A percentile compares a stretch with the other conserved stretches of the same genome.
Evolutionary conservation across 2,888 invertebrate species (phyloP).

Genomic region (Nomada goodeniana): DNA sequence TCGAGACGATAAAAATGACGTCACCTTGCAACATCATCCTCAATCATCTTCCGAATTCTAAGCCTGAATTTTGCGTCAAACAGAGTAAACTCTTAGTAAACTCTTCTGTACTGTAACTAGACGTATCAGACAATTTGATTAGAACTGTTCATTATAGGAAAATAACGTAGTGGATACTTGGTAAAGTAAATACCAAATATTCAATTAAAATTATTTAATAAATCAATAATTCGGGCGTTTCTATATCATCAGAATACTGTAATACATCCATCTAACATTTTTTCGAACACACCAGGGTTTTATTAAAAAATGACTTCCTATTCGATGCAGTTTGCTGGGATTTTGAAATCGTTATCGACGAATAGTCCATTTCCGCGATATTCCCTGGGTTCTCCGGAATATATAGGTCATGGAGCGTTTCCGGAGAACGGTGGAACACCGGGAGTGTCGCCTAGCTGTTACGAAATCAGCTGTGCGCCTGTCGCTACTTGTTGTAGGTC

Average conservation of each 20-base stretch:
- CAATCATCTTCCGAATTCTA: background rate
- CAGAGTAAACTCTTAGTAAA: too few relatives aligned
- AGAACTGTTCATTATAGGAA: too few relatives aligned
- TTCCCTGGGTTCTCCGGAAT: slow-evolving; percentile 43
- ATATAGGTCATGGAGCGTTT: slow-evolving; percentile 69
- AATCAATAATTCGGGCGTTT: background rate
- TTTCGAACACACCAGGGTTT: too few relatives aligned
- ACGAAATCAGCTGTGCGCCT: slow-evolving; percentile 79
- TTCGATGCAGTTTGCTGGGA: background rate
- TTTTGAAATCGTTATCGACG: slow-evolving; percentile 4
- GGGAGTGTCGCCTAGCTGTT: slow-evolving; percentile 65
- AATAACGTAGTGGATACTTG: too few relatives aligned
- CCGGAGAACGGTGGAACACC: slow-evolving; percentile 67
- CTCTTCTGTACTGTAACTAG: background rate
- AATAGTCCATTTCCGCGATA: slow-evolving; percentile 40
- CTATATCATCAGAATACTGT: background rate
- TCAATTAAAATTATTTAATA: background rate
- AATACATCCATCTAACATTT: too few relatives aligned
- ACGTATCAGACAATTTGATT: background rate
- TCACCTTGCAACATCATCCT: slow-evolving; percentile 1
- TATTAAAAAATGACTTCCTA: too few relatives aligned
- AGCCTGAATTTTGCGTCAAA: background rate
- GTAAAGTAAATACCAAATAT: background rate
- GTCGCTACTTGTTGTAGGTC: slow-evolving; percentile 79
- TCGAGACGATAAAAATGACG: slow-evolving; percentile 31